Evolutionary conservation across 2,113 vertebrate genomes (phyloP), one percentile per base, ranked within the genome.

Genomic region (Sturnira hondurensis): DNA sequence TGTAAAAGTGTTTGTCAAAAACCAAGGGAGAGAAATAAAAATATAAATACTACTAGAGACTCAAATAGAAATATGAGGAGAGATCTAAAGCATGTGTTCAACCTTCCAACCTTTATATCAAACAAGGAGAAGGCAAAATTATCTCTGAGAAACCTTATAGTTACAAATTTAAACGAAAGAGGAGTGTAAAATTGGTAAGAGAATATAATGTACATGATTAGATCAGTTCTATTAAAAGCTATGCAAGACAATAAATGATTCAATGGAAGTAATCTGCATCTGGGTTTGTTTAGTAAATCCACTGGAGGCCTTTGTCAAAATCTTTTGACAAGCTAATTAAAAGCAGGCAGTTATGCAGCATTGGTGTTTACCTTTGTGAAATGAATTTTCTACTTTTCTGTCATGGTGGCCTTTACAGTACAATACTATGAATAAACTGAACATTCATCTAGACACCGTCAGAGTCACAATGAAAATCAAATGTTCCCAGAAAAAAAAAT

Each of bases 311-410:
- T 98, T 98, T 98, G 97, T 99, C 97, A 98, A 98, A 98, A 97
- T 94, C 97, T 98, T 98, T 98, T 98, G 98, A 98, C 98, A 98
- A 98, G 98, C 87, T 98, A 98, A 98, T 99, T 98, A 98, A 98
- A 98, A 94, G 50, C 83, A 98, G 97, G 98, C 95, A 93, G 96
- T 97, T 98, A 97, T 90, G 94, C 93, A 97, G 96, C 85, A 96
- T 80, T 96, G 94, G 22, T 98, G 97, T 99, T 98, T 98, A 98
- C 98, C 97, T 98, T 97, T 97, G 95, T 93, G 97, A 98, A 98
- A 98, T 97, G 85, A 98, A 98, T 98, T 98, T 36, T 94, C 70
- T 41, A 93, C 58, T 97, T 52, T 33, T 81, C 38, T 97, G 93
- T 98, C 95, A 97, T 58, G 13, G 33, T 97, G 98, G 98, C 97